Conservation (phyloP, 1,140 invertebrate species). For the Drosophila parabipectinata region DNA sequence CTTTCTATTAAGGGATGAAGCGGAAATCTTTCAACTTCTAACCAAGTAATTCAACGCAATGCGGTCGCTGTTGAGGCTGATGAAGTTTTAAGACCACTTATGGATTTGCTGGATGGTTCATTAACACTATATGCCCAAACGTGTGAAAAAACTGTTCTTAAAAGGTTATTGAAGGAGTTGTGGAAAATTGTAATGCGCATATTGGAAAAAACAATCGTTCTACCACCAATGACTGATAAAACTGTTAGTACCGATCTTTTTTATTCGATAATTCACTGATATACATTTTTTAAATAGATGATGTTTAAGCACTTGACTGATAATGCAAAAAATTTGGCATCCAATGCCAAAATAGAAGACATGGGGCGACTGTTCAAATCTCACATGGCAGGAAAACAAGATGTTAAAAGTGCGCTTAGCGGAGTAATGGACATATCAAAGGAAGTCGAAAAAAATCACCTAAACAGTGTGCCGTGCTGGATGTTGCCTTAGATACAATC, state of each 20-base stretch:
- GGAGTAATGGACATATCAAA: slow-evolving; percentile 98
- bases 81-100: slow-evolving; percentile 97
- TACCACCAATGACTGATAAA: slow-evolving; percentile 99
- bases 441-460: slow-evolving; percentile 98
- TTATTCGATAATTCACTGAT: not conserved
- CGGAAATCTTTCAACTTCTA: slow-evolving; percentile 86
- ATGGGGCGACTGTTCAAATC: slow-evolving; percentile 97
- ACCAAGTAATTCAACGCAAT: slow-evolving; percentile 86
- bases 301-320: slow-evolving; percentile 97
- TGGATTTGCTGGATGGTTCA: slow-evolving; percentile 95
- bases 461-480: slow-evolving; percentile 99
- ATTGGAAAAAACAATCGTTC: slow-evolving; percentile 98
- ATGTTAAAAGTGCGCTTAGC: slow-evolving; percentile 96
- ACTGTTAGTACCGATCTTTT: slow-evolving; percentile 87
- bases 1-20: slow-evolving; percentile 94
- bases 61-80: slow-evolving; percentile 95
- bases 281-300: slow-evolving; percentile 87
- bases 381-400: slow-evolving; percentile 95
- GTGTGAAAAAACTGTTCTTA: slow-evolving; percentile 99
- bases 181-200: slow-evolving; percentile 99
- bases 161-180: slow-evolving; percentile 98
- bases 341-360: slow-evolving; percentile 98
- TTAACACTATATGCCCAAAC: slow-evolving; percentile 98
- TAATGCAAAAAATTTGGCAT: slow-evolving; percentile 97
- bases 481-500: slow-evolving; percentile 98